phyloP scores from a whole-genome alignment of 1,140 invertebrate species.

The Diabrotica virgifera region DNA sequence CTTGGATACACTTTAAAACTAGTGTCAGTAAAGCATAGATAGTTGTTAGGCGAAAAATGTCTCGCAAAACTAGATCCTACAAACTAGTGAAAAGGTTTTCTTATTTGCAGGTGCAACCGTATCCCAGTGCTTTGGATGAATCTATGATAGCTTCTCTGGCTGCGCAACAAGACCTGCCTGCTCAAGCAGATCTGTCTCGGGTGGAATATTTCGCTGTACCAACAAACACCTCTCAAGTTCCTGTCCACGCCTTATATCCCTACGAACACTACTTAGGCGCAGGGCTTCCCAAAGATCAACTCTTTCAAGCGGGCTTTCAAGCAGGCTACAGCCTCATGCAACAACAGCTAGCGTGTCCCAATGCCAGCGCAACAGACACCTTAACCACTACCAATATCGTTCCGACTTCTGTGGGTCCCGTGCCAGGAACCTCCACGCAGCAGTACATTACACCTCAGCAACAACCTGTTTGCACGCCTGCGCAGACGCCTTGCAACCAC shows the following conservation, averaged over 20 bases:
- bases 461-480: constrained; percentile 19
- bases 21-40: too few relatives aligned
- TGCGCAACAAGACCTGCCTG: constrained; percentile 34
- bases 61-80: neutral
- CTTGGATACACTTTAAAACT: too few relatives aligned
- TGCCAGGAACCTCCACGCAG: constrained; percentile 31
- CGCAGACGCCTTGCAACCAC: constrained; percentile 31
- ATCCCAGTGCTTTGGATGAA: constrained; percentile 42
- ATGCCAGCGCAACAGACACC: constrained; percentile 33
- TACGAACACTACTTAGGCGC: constrained; percentile 44
- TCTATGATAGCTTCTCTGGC: constrained; percentile 43
- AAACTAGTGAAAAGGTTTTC: constrained; percentile 5
- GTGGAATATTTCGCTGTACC: constrained; percentile 56
- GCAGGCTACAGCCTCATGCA: constrained; percentile 47
- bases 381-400: constrained; percentile 31
- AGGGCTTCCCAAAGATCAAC: constrained; percentile 40
- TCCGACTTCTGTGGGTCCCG: constrained; percentile 29
- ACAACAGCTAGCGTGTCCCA: constrained; percentile 40
- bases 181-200: constrained; percentile 36
- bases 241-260: constrained; percentile 44
- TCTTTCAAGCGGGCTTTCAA: constrained; percentile 50
- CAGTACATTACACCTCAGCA: constrained; percentile 24
- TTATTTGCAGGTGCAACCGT: constrained; percentile 37
- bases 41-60: neutral
- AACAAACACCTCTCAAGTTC: constrained; percentile 44